A percentile compares a stretch with the other conserved stretches of the same genome.
phyloP scores from a whole-genome alignment of 1,140 invertebrate genomes.

The Drosophila santomea region DNA sequence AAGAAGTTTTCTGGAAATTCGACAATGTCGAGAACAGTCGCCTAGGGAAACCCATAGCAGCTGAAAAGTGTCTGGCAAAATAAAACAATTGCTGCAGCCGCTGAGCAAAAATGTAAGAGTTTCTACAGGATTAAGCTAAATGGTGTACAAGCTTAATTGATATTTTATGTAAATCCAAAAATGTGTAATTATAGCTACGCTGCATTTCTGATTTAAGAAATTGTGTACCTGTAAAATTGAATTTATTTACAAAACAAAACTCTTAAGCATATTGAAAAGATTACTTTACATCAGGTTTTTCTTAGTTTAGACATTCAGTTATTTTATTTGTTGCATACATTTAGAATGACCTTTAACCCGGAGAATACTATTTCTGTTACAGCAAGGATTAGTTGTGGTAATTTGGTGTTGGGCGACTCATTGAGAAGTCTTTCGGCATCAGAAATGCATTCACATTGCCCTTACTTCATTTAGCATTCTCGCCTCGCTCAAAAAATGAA shows the following conservation, averaged over 20 bases:
- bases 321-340: no score
- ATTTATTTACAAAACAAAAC: no score
- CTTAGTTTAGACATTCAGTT: no score
- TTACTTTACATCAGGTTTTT: no score
- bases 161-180: no score
- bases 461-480: slow-evolving; percentile 4
- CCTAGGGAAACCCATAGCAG: not conserved
- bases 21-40: not conserved
- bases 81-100: not conserved
- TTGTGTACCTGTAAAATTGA: no score
- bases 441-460: not conserved
- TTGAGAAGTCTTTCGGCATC: not conserved
- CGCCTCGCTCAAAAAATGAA: not conserved
- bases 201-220: no score
- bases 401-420: not conserved
- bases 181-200: no score
- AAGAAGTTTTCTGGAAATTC: not conserved
- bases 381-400: no score
- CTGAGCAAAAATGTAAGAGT: no score
- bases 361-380: not conserved
- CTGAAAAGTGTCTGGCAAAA: not conserved
- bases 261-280: no score
- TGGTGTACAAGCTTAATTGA: not conserved
- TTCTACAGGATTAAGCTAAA: not conserved
- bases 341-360: no score